phyloP scores from a whole-genome alignment of 1,140 invertebrate species.

The Globodera rostochiensis region DNA sequence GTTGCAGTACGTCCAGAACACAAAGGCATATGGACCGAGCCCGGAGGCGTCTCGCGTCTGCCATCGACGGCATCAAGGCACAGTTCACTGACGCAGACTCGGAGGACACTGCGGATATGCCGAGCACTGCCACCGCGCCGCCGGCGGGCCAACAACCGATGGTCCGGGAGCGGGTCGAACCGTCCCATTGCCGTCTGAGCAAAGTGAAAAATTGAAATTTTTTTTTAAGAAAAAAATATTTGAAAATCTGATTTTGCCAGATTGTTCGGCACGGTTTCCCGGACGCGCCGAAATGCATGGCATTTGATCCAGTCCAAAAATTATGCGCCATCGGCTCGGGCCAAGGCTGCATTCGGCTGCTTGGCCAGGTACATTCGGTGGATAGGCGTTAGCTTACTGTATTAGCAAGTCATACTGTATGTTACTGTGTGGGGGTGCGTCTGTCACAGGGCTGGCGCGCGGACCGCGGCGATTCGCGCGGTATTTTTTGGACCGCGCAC shows the following conservation, averaged over 20 bases:
- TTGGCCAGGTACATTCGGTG: constrained; percentile 64
- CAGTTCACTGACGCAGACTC: constrained; percentile 26
- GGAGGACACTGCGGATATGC: background rate
- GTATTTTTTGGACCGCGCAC: too few relatives aligned
- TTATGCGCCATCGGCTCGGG: constrained; percentile 94
- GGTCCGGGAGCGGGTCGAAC: constrained; percentile 18
- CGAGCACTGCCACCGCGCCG: constrained; percentile 7
- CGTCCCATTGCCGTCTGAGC: background rate
- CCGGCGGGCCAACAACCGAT: background rate
- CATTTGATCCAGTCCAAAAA: constrained; percentile 95
- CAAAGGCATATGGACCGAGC: constrained; percentile 15
- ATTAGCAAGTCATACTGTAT: too few relatives aligned
- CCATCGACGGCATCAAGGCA: constrained; percentile 15
- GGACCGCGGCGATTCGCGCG: too few relatives aligned
- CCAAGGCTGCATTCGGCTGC: constrained; percentile 90
- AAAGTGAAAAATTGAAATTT: constrained; percentile 3
- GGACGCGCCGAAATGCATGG: constrained; percentile 90
- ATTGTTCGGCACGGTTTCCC: constrained; percentile 85
- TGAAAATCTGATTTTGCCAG: constrained; percentile 40
- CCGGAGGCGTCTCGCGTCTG: constrained; percentile 21
- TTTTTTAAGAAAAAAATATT: background rate
- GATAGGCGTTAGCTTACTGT: too few relatives aligned
- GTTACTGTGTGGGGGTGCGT: too few relatives aligned
- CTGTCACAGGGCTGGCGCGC: too few relatives aligned
- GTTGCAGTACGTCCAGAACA: too few relatives aligned